These are phyloP conservation scores for Prochilodus magdalenae DNA, from an alignment of 2,113 vertebrate species.

Conservation along the genomic window DNA sequence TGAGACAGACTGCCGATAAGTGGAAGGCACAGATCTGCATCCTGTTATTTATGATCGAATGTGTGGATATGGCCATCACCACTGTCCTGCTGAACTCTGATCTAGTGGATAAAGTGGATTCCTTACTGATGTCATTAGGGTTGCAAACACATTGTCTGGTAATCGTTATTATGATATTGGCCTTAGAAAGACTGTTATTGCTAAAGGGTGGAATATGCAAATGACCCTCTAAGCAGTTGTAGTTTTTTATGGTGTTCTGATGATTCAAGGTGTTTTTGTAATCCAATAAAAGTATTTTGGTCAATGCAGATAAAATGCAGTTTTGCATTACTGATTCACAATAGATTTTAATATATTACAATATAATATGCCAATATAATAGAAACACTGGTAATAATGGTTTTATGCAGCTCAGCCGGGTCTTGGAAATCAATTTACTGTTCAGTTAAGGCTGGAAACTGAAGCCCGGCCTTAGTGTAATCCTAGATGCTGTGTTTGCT, in stretches of 20 bases:
- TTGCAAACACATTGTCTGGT: background rate
- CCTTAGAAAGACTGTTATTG: background rate
- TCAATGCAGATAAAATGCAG: too few relatives aligned
- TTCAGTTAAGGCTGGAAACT: background rate
- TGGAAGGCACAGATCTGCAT: conserved; percentile 31
- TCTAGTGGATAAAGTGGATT: too few relatives aligned
- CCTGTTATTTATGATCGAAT: conserved; percentile 36
- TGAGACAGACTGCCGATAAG: conserved; percentile 34
- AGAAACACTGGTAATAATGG: background rate
- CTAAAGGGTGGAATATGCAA: too few relatives aligned
- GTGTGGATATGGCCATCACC: conserved; percentile 1
- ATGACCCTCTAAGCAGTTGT: too few relatives aligned
- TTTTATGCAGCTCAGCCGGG: background rate
- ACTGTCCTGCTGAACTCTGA: background rate
- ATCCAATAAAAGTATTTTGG: too few relatives aligned
- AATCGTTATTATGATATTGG: background rate
- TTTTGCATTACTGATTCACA: too few relatives aligned
- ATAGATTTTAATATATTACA: background rate
- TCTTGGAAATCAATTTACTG: conserved; percentile 40
- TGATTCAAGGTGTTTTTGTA: too few relatives aligned
- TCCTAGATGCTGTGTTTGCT: conserved; percentile 33
- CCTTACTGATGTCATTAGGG: too few relatives aligned
- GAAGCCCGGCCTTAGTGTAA: conserved; percentile 37
- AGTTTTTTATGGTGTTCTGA: too few relatives aligned
- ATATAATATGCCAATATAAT: background rate